Evolutionary conservation across 2,888 invertebrate genomes (phyloP).

Genomic region (Andrena camellia): DNA sequence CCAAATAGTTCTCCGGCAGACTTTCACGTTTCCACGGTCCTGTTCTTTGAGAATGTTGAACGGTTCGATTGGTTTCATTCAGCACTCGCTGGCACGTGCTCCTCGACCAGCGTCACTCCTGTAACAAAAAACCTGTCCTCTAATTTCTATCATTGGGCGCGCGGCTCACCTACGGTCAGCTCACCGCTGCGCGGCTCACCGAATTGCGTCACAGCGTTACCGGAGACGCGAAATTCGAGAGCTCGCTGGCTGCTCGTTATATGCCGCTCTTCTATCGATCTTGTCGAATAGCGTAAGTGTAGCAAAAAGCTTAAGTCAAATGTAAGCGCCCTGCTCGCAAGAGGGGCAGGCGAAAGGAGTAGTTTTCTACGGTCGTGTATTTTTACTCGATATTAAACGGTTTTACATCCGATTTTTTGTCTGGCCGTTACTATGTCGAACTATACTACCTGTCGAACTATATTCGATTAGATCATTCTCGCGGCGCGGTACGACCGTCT

Average conservation of each 20-base stretch:
- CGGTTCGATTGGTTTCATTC: not conserved
- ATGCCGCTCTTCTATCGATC: constrained; percentile 70
- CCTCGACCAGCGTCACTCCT: not conserved
- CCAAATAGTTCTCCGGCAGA: too few species aligned
- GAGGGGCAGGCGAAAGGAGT: constrained; percentile 14
- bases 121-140: not conserved
- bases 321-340: constrained; percentile 59
- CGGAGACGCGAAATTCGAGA: constrained; percentile 60
- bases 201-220: constrained; percentile 61
- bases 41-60: too few species aligned
- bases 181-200: constrained; percentile 39
- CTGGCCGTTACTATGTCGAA: too few species aligned
- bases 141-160: constrained; percentile 11
- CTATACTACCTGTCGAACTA: too few species aligned
- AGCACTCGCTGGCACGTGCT: not conserved
- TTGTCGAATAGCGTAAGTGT: constrained; percentile 59
- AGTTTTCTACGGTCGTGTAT: not conserved
- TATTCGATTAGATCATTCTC: too few species aligned
- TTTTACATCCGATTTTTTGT: too few species aligned
- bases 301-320: constrained; percentile 71
- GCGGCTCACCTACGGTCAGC: constrained; percentile 2
- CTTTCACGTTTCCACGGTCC: too few species aligned
- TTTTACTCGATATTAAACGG: not conserved
- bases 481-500: too few species aligned
- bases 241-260: constrained; percentile 54